Conservation (phyloP, 2,888 invertebrate species). For the Teinopalpus imperialis region DNA sequence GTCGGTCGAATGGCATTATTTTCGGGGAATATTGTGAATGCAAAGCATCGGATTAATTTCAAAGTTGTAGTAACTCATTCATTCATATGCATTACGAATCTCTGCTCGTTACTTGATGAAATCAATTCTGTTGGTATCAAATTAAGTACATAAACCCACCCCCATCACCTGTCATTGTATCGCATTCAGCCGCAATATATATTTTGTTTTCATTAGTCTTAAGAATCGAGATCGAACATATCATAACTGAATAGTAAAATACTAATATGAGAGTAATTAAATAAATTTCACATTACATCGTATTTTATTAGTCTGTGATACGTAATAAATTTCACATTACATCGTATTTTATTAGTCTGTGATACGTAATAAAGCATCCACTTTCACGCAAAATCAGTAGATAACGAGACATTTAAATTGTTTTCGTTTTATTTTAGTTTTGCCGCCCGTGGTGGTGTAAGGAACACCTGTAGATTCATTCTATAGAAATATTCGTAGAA, state of each 20-base stretch:
- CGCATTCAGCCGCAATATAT: conserved; percentile 39
- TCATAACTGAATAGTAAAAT: conserved; percentile 29
- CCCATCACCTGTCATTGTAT: conserved; percentile 43
- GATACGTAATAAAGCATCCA: conserved; percentile 17
- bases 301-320: conserved; percentile 32
- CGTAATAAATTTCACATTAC: conserved; percentile 28
- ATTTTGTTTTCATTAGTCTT: conserved; percentile 40
- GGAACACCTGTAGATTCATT: conserved; percentile 44
- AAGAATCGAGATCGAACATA: conserved; percentile 39
- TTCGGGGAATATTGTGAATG: conserved; percentile 4
- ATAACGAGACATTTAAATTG: conserved; percentile 25
- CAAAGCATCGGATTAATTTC: not conserved
- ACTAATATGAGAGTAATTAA: conserved; percentile 29
- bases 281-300: conserved; percentile 28
- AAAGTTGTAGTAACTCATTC: conserved; percentile 15
- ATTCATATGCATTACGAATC: conserved; percentile 47
- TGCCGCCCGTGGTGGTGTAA: conserved; percentile 76
- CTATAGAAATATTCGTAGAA: conserved; percentile 40
- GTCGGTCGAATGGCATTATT: not conserved
- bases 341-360: conserved; percentile 33
- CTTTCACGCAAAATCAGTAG: not conserved
- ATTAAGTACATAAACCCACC: conserved; percentile 70
- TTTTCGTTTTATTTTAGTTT: conserved; percentile 65
- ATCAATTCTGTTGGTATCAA: conserved; percentile 34
- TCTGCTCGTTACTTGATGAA: conserved; percentile 57